Base-by-base conservation (phyloP, 1,140 invertebrate genomes). In the Tetragonula clypearis region DNA sequence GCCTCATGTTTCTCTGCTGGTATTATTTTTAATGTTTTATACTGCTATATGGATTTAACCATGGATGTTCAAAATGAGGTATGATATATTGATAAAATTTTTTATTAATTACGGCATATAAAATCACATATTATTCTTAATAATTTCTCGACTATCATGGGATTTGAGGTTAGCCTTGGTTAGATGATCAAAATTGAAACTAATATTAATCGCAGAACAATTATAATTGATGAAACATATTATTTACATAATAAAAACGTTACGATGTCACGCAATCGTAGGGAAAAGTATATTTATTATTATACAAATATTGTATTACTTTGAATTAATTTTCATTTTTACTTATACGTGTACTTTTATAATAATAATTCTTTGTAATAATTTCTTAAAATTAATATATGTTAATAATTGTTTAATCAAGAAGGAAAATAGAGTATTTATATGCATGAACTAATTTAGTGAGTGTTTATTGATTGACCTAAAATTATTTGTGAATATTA, bases 1-100 rank as follows among this genome's bases (percentile, higher is more conserved):
- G 76, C 85, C 87, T 86, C 87, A 87, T 88, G 89, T 86, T 88
- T 87, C 75, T 79, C 79, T 86, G 85, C 69, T 74, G 87, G 77
- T 88, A 86, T 79, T 62, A 58, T 89, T 87, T 92, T 92, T 92
- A 91, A 92, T 91, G 89, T 92, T 88, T 87, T 90, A 85, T 84
- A 87, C 77, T 49, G 86, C 62, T 76, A 81, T 77, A 86, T 87
- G 87, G 88, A 91, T 77, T 76, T 88, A 79, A 91, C 83, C 76
- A 92, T 92, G 91, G 91, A 89, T 85, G 74, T 87, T 74, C 82
- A 68, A 87, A 91, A 88, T 82, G 87, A 91, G 91, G 92, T 92
- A 87, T 21, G 90, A 85, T 78, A 30, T 66, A 78, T 30, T 58
- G 17, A 15, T 60, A 15, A 35, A 72, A 66, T 65, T 68, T 14